Percentiles rank a stretch among this genome's conserved stretches.
These are phyloP conservation scores for Clarias batrachus DNA, from an alignment of 2,113 vertebrate genomes.

Conservation along the genomic window DNA sequence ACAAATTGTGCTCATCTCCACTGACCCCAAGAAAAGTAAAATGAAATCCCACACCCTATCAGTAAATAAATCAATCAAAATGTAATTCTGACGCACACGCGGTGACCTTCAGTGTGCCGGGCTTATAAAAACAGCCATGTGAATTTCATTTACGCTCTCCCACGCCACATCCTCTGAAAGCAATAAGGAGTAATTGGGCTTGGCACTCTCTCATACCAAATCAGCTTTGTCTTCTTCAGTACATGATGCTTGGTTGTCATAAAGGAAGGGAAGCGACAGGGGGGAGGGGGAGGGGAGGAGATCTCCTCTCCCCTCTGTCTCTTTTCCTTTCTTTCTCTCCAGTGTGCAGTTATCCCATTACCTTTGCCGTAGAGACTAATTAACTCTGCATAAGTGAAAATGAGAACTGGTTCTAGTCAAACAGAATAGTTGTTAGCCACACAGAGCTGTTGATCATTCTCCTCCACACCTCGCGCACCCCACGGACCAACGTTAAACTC, in stretches of 20 bases:
- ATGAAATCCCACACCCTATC: constrained; percentile 52
- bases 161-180: constrained; percentile 50
- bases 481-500: constrained; percentile 38
- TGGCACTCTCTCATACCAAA: constrained; percentile 53
- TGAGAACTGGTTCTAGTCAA: constrained; percentile 45
- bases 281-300: too few species aligned
- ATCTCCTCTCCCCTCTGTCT: not conserved
- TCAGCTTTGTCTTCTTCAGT: constrained; percentile 48
- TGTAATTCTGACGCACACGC: constrained; percentile 45
- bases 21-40: constrained; percentile 40
- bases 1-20: constrained; percentile 46
- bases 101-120: constrained; percentile 49
- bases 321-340: constrained; percentile 16
- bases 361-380: constrained; percentile 48
- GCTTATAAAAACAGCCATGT: constrained; percentile 49
- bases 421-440: constrained; percentile 34
- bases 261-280: not conserved
- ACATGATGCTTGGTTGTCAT: constrained; percentile 36
- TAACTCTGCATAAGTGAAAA: constrained; percentile 54
- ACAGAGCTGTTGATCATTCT: constrained; percentile 20
- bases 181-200: constrained; percentile 56
- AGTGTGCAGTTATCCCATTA: constrained; percentile 47
- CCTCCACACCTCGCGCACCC: constrained; percentile 31
- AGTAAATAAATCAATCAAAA: constrained; percentile 61
- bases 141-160: constrained; percentile 52